phyloP scores from a whole-genome alignment of 2,113 vertebrate species.

The Axis porcinus region DNA sequence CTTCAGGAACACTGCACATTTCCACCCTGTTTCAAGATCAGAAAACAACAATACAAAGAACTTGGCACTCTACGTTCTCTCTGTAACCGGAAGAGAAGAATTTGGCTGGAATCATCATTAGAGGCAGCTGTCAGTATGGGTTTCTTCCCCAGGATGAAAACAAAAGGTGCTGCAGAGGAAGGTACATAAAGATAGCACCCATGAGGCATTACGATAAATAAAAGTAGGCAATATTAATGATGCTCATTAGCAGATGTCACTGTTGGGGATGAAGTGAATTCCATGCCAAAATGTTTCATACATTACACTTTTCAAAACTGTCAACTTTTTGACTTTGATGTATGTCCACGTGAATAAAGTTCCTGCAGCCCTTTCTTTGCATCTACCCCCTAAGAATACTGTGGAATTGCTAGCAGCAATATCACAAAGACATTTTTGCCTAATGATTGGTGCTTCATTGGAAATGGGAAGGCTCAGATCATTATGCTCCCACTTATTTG shows the following conservation, averaged over 20 bases:
- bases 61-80: background rate
- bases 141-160: background rate
- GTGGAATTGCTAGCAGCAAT: background rate
- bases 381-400: background rate
- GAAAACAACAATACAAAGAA: conserved; percentile 38
- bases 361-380: conserved; percentile 45
- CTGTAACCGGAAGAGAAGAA: conserved; percentile 1
- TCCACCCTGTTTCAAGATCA: conserved; percentile 42
- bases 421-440: conserved; percentile 46
- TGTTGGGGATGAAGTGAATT: conserved; percentile 48
- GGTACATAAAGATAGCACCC: conserved; percentile 24
- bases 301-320: conserved; percentile 59
- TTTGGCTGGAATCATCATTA: conserved; percentile 34
- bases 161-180: conserved; percentile 14
- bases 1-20: conserved; percentile 34
- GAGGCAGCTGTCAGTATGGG: conserved; percentile 24
- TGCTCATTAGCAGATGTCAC: conserved; percentile 56
- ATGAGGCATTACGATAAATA: conserved; percentile 57
- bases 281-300: background rate
- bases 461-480: conserved; percentile 31
- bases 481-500: conserved; percentile 44
- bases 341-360: conserved; percentile 55
- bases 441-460: conserved; percentile 38
- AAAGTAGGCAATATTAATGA: conserved; percentile 56
- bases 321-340: conserved; percentile 61